phyloP scores from a whole-genome alignment of 2,113 vertebrate species.

The Bubo blakistoni region DNA sequence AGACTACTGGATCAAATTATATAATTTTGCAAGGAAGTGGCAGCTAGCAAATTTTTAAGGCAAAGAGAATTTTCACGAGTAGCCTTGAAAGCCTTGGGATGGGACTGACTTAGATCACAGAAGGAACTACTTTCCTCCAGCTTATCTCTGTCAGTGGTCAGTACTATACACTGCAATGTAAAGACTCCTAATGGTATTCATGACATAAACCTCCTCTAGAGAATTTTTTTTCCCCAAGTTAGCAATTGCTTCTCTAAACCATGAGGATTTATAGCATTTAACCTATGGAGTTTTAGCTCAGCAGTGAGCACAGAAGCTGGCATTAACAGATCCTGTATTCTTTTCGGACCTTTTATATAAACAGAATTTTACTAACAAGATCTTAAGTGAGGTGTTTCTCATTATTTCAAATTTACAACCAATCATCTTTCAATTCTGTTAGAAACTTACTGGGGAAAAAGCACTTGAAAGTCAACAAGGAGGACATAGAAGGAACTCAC shows the following conservation, averaged over 20 bases:
- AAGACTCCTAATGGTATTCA: not conserved
- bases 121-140: not conserved
- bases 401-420: not conserved
- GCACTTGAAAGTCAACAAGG: not conserved
- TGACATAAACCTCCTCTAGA: not conserved
- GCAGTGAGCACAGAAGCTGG: not conserved
- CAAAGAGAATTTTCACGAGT: not conserved
- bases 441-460: fast-evolving
- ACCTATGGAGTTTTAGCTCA: not conserved
- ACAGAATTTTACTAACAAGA: not conserved
- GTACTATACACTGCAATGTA: not conserved
- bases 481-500: not conserved
- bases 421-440: not conserved
- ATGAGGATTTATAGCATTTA: not conserved
- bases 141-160: not conserved
- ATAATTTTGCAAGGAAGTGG: not conserved
- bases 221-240: not conserved
- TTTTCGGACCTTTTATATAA: not conserved
- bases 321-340: not conserved
- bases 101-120: not conserved
- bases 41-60: not conserved
- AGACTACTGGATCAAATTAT: not conserved
- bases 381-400: fast-evolving
- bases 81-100: not conserved
- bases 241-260: not conserved